Evolutionary conservation across 2,888 invertebrate species (phyloP).

Genomic region (Eledone cirrhosa): DNA sequence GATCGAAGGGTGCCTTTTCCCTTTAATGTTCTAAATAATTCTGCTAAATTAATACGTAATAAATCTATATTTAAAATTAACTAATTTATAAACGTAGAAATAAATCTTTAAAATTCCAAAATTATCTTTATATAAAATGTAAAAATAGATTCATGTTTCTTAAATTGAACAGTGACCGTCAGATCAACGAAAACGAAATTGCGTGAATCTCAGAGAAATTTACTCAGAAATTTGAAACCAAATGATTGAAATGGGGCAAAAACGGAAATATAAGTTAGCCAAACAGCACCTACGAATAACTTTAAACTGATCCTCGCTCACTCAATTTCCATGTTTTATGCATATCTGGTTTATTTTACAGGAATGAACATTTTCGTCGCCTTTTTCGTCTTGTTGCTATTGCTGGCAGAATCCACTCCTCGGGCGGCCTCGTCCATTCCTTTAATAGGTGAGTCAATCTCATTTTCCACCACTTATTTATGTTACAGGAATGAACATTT

Average conservation of each 20-base stretch:
- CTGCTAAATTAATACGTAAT: too few species aligned
- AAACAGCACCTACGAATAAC: not conserved
- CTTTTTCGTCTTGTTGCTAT: slow-evolving; percentile 64
- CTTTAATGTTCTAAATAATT: not conserved
- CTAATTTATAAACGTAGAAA: too few species aligned
- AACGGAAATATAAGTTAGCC: not conserved
- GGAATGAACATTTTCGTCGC: slow-evolving; percentile 67
- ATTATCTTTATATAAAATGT: not conserved
- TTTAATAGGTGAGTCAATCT: slow-evolving; percentile 54
- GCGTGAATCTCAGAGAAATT: not conserved
- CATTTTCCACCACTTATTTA: slow-evolving; percentile 12
- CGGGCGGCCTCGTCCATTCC: slow-evolving; percentile 63
- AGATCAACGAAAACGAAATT: not conserved
- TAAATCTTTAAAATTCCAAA: too few species aligned
- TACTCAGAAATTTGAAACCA: not conserved
- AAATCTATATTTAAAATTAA: too few species aligned
- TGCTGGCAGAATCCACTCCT: slow-evolving; percentile 66
- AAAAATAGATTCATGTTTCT: not conserved
- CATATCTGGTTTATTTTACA: slow-evolving; percentile 40
- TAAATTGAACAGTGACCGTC: not conserved
- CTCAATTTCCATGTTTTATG: slow-evolving; percentile 19
- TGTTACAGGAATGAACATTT: slow-evolving; percentile 8
- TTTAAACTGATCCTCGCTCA: slow-evolving; percentile 4
- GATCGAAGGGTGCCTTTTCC: not conserved
- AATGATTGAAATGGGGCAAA: not conserved